phyloP scores from a whole-genome alignment of 1,140 invertebrate species.

The Aphis gossypii region DNA sequence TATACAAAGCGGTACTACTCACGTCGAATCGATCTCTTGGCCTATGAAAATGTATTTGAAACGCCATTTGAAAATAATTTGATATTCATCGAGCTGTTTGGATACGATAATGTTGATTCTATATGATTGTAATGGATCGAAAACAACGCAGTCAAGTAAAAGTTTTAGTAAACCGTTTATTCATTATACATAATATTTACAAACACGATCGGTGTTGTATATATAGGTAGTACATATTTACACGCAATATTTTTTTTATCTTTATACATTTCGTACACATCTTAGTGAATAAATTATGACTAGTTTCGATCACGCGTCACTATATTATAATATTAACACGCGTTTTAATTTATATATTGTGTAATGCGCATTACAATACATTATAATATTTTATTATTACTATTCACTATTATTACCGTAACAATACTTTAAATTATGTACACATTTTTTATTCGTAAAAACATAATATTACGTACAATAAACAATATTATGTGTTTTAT shows the following conservation, averaged over 20 bases:
- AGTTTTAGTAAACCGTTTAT: constrained; percentile 15
- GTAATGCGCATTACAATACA: not conserved
- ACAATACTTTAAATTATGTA: not conserved
- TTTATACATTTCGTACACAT: constrained; percentile 12
- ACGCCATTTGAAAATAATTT: not conserved
- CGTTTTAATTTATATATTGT: not conserved
- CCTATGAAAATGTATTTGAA: not conserved
- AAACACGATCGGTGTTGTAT: not conserved
- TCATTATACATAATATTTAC: not conserved
- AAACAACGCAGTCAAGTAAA: not conserved
- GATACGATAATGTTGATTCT: not conserved
- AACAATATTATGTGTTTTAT: not conserved
- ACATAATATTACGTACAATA: not conserved
- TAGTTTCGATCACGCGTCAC: constrained; percentile 47
- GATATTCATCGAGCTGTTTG: not conserved
- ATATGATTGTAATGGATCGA: not conserved
- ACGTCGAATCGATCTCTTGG: not conserved
- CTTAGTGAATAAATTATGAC: constrained; percentile 53
- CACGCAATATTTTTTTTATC: not conserved
- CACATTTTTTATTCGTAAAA: not conserved
- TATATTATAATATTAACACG: constrained; percentile 27
- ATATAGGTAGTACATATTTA: not conserved
- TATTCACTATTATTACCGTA: not conserved
- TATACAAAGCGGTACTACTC: not conserved
- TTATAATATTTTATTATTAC: not conserved